Evolutionary conservation across 2,113 vertebrate genomes (phyloP).

Genomic region (Cinclus mexicanus): DNA sequence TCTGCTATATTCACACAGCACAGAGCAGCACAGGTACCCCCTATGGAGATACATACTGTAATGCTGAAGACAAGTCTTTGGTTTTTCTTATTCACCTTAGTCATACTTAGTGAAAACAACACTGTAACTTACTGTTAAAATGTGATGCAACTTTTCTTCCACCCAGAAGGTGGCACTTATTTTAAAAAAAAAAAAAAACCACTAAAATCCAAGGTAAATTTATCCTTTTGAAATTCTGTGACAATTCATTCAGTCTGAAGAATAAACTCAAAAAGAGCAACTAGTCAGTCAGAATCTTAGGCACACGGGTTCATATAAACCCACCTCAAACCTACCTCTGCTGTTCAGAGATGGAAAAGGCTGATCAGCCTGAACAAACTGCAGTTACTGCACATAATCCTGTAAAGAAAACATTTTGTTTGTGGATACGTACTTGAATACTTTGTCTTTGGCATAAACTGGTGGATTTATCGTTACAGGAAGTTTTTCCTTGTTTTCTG

Average conservation of each 20-base stretch:
- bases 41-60: background rate
- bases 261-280: background rate
- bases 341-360: background rate
- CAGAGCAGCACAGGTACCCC: background rate
- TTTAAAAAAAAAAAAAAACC: background rate
- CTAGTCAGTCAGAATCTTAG: background rate
- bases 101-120: background rate
- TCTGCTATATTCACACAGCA: background rate
- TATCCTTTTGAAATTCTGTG: background rate
- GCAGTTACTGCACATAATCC: background rate
- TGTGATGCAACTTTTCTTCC: background rate
- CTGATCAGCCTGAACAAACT: background rate
- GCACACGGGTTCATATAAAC: background rate
- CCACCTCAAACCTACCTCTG: background rate
- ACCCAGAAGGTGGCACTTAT: background rate
- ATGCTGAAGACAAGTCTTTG: background rate
- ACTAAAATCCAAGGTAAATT: background rate
- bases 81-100: background rate
- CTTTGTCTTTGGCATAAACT: slow-evolving; percentile 72
- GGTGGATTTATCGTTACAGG: slow-evolving; percentile 73
- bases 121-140: background rate
- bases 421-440: slow-evolving; percentile 82
- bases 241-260: background rate
- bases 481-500: slow-evolving; percentile 86
- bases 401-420: background rate